Base-by-base conservation (phyloP, 2,113 vertebrate genomes). In the Chaetorhynchus papuensis region DNA sequence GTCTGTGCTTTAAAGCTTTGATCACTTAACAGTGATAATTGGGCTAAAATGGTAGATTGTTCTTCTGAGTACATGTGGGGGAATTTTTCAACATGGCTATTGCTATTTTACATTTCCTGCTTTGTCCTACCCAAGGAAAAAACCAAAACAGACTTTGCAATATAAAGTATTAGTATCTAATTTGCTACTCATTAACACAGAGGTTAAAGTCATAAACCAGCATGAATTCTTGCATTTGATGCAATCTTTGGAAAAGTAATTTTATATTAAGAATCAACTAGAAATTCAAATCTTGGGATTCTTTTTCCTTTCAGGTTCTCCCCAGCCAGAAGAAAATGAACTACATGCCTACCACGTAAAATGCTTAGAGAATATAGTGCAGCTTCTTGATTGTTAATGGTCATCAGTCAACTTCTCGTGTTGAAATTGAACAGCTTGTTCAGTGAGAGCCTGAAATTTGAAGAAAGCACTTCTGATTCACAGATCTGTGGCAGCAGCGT, bases 341-440 rank as follows among this genome's bases (percentile, higher is more conserved):
- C 89, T 98, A 39, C 98, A 97, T 60, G 41, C 89, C 86, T 99
- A 99, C 95, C 96, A 99, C 70, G 81, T 99, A 87, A 99, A 98
- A 97, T 99, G 99, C 94, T 98, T 99, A 63, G 98, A 99, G 90
- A 99, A 98, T 87, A 93, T 99, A 26, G 96, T 98, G 8, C 98
- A 98, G 52, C 97, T 99, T 84, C 98, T 99, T 22, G 98, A 96
- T 87, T 97, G 76, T 69, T 99, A 96, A 89, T 68, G 68, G 89
- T 39, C 44, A 15, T 66, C 28, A 35, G n/a, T 47, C 31, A 14
- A 20, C 23, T 28, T 54, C 35, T 49, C 33, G 3, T 41, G 19
- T 70, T 59, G 63, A 79, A 88, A 21, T 11, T n/a, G 20, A 52
- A 49, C 15, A 50, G 39, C 18, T 64, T 75, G 13, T 39, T 64